Base-by-base conservation (phyloP, 2,888 invertebrate genomes). In the Anaspis maculata region DNA sequence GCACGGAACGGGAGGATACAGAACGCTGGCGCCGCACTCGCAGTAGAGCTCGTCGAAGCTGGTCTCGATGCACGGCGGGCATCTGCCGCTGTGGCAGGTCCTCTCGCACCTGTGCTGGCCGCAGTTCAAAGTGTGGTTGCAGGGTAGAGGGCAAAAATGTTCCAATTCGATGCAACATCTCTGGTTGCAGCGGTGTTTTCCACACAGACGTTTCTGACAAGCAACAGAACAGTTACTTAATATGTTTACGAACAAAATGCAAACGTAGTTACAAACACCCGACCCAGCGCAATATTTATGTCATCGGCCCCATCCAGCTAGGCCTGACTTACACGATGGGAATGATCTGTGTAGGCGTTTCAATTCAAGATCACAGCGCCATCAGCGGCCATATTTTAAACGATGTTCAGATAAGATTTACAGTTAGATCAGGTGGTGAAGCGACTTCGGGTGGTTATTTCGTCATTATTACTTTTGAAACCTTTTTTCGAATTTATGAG, bases 1-100 rank as follows among this genome's bases (percentile, higher is more conserved):
- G 64, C 97, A 97, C 0, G 88, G 79, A 29, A 97, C 79, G 0
- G 97, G 97, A 2, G 97, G 96, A 60, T 83, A 82, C 32, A 87
- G 66, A 15, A 92, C 86, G 45, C 83, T 78, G 0, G 77, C 72
- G 4, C 96, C 95, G 64, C 97, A 97, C 58, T 84, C 84, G 62
- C 97, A 97, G 12, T 77, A 76, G 30, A 96, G 68, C 67, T 97
- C 96, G 31, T 89, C 86, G 67, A 94, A 59, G 77, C 85, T 80
- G 51, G 83, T 78, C 50, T 80, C 72, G 48, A 80, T 76, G 62
- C 91, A 92, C 2, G 83, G 79, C 24, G 74, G 73, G 56, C 88
- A 89, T 51, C 80, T 79, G 12, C 91, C 91, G 32, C 80, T 78
- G 67, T 97, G 97, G 63, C 96, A 97, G 31, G 82, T 77, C 54